Base-by-base conservation (phyloP, 2,888 invertebrate genomes). In the Scrobipalpa atriplicella region DNA sequence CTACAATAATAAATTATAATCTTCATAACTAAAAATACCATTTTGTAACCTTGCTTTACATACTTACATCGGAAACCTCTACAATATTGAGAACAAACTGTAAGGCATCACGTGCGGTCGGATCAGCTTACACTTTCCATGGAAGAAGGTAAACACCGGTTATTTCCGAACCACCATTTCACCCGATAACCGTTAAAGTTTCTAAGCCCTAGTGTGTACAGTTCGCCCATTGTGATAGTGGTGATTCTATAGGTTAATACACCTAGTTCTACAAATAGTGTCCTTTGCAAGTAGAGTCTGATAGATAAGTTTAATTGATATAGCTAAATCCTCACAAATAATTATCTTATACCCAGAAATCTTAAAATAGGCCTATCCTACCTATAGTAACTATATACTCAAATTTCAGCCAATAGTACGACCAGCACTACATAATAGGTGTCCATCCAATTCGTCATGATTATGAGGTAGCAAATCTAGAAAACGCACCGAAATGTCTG, bases 151-250 rank as follows among this genome's bases (percentile, higher is more conserved):
- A 47, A n/a, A 47, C 47, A 47, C 54, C 58, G 58, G 58, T 58
- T 58, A 29, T 58, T 36, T 2, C 36, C 36, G 16, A 38, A 29
- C 58, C 16, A 29, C 58, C 36, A 7, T 36, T 58, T 58, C 13
- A 16, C 16, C 58, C n/a, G 58, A 29, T 36, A 38, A 58, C 58
- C 58, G 58, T 36, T 58, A 58, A 29, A 38, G 18, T 18, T 38
- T 38, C 38, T 58, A 58, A 58, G 36, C 58, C 38, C 36, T 38
- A 38, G 58, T 58, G 58, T 58, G 58, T 29, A 58, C 58, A 38
- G 29, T 58, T 38, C n/a, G 3, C 13, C 58, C 58, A 29, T 58
- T 58, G 36, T 58, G 58, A 58, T 58, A 58, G 58, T 36, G 29
- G 58, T 36, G 36, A 38, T 58, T 58, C 58, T 38, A 38, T n/a